Evolutionary conservation across 2,113 vertebrate genomes (phyloP), one percentile per base, ranked within the genome.

Genomic region (Parus major): DNA sequence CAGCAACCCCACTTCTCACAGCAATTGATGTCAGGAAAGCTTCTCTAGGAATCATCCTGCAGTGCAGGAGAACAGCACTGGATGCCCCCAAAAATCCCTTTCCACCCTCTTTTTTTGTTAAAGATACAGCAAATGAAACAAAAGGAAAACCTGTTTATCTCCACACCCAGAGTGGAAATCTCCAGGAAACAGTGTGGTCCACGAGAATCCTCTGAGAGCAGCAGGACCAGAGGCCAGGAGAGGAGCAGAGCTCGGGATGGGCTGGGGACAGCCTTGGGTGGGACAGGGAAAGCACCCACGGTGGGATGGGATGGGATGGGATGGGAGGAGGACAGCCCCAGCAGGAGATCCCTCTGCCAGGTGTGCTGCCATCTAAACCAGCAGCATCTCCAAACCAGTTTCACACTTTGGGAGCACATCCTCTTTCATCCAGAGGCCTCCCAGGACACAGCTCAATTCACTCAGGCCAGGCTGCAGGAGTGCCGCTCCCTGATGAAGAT

Each of bases 301-400:
- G 5, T 47, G 12, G 56, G 36, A 39, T 39, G 36, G 36, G 36
- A 19, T 47, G 12, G 56, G 36, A 39, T 39, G 36, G 36, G 36
- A 19, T 11, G 16, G 29, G 29, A 33, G 27, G 35, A 12, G 60
- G 23, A 41, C 60, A 64, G 80, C 28, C 11, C 36, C 65, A 11
- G 25, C 2, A 2, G 2, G 11, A 42, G 57, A 50, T 6, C 35
- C 36, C 36, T n/a, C 10, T 69, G 49, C 60, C 60, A 9, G 28
- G 19, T 11, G 15, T 1, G 21, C 15, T 53, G 29, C 71, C 11
- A 0, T 2, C 36, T 39, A 53, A 61, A 0, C 3, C 33, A 5
- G 4, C 91, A 53, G 15, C 44, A 55, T 3, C 69, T 39, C 36
- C 36, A 39, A 39, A 39, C 36, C 72, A 1, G 33, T 18, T 22